phyloP scores from a whole-genome alignment of 2,888 invertebrate species.

The Caenorhabditis sinica region DNA sequence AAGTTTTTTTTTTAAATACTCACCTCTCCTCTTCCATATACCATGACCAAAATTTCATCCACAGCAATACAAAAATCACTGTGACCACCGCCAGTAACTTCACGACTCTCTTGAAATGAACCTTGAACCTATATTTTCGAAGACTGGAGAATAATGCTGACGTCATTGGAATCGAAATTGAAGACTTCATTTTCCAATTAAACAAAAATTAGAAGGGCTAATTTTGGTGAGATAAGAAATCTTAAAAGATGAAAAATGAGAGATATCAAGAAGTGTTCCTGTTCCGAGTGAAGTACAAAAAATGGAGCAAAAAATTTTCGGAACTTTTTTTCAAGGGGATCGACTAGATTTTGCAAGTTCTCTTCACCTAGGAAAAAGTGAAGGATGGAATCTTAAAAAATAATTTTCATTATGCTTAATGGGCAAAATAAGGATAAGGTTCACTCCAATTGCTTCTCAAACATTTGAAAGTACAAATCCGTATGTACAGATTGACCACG shows the following conservation, averaged over 20 bases:
- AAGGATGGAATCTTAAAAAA: no score
- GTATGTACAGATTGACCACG: constrained; percentile 20
- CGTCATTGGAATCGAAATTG: background rate
- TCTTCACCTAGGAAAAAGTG: no score
- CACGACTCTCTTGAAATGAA: constrained; percentile 10
- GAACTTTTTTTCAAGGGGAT: no score
- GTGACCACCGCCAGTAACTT: background rate
- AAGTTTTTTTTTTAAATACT: background rate
- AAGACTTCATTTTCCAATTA: constrained; percentile 3
- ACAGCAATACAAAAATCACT: background rate
- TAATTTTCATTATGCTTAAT: no score
- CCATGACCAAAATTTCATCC: background rate
- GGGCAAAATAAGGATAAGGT: background rate
- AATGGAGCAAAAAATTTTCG: no score
- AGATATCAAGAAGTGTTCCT: no score
- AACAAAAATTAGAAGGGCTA: no score
- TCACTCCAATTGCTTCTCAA: constrained; percentile 36
- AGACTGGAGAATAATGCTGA: background rate
- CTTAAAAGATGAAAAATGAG: no score
- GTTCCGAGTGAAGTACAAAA: no score
- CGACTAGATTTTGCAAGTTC: no score
- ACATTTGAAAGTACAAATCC: constrained; percentile 52
- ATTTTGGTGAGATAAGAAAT: no score
- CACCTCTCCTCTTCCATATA: background rate
- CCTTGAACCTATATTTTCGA: constrained; percentile 12